phyloP scores from a whole-genome alignment of 1,140 invertebrate species.

The Drosophila serrata region DNA sequence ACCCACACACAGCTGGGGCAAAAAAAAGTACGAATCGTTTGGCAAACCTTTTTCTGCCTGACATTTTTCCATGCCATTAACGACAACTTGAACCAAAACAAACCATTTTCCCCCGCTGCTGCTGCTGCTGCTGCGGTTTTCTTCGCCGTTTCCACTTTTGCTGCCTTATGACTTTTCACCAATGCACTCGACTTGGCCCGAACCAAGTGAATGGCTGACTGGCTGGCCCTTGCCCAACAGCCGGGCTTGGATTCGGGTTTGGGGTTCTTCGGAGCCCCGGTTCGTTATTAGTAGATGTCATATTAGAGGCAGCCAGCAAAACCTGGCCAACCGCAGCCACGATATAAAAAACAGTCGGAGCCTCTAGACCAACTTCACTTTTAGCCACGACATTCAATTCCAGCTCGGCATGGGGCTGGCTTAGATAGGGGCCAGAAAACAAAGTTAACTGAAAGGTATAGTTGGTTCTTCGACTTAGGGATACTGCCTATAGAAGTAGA shows the following conservation, averaged over 20 bases:
- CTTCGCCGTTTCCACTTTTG: conserved; percentile 41
- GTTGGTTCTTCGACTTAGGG: not conserved
- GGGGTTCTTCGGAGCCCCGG: conserved; percentile 17
- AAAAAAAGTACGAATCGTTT: conserved; percentile 46
- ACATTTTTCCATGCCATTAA: conserved; percentile 80
- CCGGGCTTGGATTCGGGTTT: not conserved
- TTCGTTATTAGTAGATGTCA: conserved; percentile 79
- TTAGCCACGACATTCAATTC: conserved; percentile 78
- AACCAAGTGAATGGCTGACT: conserved; percentile 69
- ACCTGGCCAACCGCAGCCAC: conserved; percentile 30
- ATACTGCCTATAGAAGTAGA: not conserved
- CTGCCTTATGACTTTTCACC: conserved; percentile 78
- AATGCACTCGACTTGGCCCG: conserved; percentile 72
- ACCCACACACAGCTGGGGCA: conserved; percentile 23
- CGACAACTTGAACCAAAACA: conserved; percentile 60
- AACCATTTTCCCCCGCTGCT: conserved; percentile 51
- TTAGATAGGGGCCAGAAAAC: conserved; percentile 29
- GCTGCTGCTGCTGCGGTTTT: conserved; percentile 29
- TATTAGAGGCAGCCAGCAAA: conserved; percentile 60
- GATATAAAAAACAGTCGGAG: conserved; percentile 38
- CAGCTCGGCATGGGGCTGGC: conserved; percentile 58
- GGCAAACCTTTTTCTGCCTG: conserved; percentile 61
- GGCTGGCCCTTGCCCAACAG: conserved; percentile 50
- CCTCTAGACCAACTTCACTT: conserved; percentile 61
- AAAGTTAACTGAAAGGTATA: conserved; percentile 3